Base-by-base conservation (phyloP, 64 coral and sea anemone genomes). In the Anthopleura sola region DNA sequence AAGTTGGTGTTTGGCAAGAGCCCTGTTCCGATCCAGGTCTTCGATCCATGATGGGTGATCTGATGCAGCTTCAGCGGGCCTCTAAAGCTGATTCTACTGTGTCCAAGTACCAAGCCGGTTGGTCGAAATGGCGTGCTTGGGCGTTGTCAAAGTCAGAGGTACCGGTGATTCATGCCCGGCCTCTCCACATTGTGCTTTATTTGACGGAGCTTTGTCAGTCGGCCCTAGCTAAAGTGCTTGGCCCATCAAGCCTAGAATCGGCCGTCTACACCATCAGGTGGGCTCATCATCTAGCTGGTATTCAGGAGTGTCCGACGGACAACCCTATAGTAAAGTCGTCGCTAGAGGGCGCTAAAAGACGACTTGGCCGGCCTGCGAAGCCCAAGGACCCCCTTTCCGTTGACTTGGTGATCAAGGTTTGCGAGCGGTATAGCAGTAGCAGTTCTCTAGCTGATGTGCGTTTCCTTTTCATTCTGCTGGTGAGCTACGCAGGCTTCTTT, bases 401-500 rank as follows among this genome's bases (percentile, higher is more conserved):
- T 1, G 74, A 83, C 14, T 6, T 48, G 31, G 69, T 85, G 37
- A 24, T 21, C 11, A 26, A 85, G 19, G 60, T 91, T 47, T 55
- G 55, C 6, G 23, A 58, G 32, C 50, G 32, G 47, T 91, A 87
- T 21, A 36, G 47, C 36, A 17, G 37, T 31, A 84, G 53, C 51
- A 62, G 57, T 46, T 62, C 62, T 33, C 60, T 87, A 20, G 85
- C 77, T 3, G 84, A 82, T 20, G 60, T 83, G 56, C 68, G 84
- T 39, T 85, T 91, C 39, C 60, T 91, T n/a, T 92, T 87, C 60
- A 83, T 87, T 11, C 49, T 91, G 50, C 56, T 87, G 10, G 76
- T 91, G 17, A 75, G 90, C 26, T 91, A 87, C 86, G 77, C 78
- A 0, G 89, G 82, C 11, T n/a, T 86, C 78, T 91, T 86, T 44